phyloP scores from a whole-genome alignment of 2,113 vertebrate species.

The Solea senegalensis region DNA sequence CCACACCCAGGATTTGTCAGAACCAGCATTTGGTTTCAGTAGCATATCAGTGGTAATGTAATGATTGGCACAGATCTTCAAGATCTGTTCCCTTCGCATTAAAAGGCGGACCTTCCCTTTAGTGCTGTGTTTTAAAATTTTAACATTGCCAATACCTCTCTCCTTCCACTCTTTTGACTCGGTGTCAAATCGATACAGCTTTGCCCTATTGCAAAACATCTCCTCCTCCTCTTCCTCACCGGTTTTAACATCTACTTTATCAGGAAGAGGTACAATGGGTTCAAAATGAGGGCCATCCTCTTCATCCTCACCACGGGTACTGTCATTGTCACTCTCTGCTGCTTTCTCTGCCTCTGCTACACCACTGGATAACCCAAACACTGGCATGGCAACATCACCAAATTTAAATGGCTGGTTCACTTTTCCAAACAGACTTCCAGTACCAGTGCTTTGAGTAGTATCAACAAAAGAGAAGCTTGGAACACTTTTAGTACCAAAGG shows the following conservation, averaged over 20 bases:
- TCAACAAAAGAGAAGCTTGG: constrained; percentile 82
- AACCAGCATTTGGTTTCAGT: constrained; percentile 89
- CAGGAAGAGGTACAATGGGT: constrained; percentile 95
- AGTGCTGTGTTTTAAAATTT: constrained; percentile 92
- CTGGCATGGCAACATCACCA: constrained; percentile 77
- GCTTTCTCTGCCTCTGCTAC: constrained; percentile 74
- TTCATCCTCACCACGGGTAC: constrained; percentile 88
- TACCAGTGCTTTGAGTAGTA: constrained; percentile 69
- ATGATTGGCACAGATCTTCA: constrained; percentile 99
- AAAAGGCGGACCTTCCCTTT: constrained; percentile 94
- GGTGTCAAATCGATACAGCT: constrained; percentile 92
- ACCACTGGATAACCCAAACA: constrained; percentile 66
- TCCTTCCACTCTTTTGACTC: constrained; percentile 98
- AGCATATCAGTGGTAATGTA: constrained; percentile 94
- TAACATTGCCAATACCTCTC: constrained; percentile 92
- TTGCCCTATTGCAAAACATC: constrained; percentile 94
- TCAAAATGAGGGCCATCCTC: constrained; percentile 99
- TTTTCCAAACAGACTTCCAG: constrained; percentile 80
- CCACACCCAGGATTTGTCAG: constrained; percentile 97
- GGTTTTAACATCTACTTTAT: constrained; percentile 97
- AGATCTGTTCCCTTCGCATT: constrained; percentile 96
- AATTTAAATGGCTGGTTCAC: constrained; percentile 82
- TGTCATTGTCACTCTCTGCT: constrained; percentile 88
- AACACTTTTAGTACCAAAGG: constrained; percentile 83
- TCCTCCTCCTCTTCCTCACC: constrained; percentile 98